Evolutionary conservation across 2,888 invertebrate genomes (phyloP).

Genomic region (Prenolepis imparis): DNA sequence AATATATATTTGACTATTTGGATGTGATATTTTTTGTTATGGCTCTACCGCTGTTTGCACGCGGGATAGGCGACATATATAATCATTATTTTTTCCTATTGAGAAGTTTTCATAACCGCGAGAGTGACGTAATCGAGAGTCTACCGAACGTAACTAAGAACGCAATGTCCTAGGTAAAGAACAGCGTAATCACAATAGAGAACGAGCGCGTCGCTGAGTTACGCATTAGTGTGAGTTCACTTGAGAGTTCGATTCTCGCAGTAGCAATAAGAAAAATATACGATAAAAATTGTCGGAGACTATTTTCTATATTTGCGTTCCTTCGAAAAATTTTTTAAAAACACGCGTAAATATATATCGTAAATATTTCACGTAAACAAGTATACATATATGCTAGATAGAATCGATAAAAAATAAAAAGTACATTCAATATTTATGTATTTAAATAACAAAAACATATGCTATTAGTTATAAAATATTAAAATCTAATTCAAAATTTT

Average conservation of each 20-base stretch:
- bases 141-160: slow-evolving; percentile 70
- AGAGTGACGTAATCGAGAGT: slow-evolving; percentile 70
- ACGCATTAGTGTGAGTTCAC: neutral
- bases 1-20: slow-evolving; percentile 5
- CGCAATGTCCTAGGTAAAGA: slow-evolving; percentile 82
- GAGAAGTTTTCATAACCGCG: slow-evolving; percentile 51
- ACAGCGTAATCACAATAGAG: slow-evolving; percentile 73
- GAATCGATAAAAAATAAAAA: no score
- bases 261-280: neutral
- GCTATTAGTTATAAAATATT: slow-evolving; percentile 11
- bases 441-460: no score
- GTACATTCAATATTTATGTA: no score
- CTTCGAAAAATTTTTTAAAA: neutral
- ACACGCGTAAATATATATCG: neutral
- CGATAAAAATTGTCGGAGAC: slow-evolving; percentile 17
- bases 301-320: neutral
- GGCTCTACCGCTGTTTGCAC: neutral
- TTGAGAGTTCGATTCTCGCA: neutral
- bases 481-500: neutral
- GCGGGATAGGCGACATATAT: neutral
- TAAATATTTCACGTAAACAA: no score
- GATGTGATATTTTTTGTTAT: neutral
- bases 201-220: slow-evolving; percentile 70
- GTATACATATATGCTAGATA: no score
- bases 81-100: slow-evolving; percentile 68